Conservation (phyloP, 2,797 vertebrate species). For the Phalanger gymnotis region DNA sequence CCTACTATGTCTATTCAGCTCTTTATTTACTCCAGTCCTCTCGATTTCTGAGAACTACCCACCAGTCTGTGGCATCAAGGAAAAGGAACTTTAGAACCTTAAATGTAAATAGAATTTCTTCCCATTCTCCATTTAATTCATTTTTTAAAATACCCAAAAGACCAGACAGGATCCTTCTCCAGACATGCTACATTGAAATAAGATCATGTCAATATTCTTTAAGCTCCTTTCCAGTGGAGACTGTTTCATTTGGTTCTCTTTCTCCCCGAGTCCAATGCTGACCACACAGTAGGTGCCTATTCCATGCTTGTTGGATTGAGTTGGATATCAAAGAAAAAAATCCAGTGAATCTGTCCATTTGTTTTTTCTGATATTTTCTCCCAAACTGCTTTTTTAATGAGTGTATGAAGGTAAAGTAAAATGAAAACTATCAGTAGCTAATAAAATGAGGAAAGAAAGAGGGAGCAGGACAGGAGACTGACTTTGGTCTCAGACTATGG, state of each 20-base stretch:
- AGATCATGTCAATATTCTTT: background rate
- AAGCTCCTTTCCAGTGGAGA: background rate
- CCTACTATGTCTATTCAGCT: background rate
- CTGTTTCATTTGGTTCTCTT: background rate
- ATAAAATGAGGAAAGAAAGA: background rate
- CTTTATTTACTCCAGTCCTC: background rate
- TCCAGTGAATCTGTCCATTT: background rate
- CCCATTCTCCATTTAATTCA: slow-evolving; percentile 31
- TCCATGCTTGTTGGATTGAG: background rate
- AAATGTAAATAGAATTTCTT: slow-evolving; percentile 31
- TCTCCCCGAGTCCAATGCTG: background rate
- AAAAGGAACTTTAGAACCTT: slow-evolving; percentile 46
- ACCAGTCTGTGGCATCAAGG: background rate
- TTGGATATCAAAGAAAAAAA: slow-evolving; percentile 20
- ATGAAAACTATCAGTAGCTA: background rate
- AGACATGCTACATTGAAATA: slow-evolving; percentile 15
- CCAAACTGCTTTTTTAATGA: background rate
- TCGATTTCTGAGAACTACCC: slow-evolving; percentile 9
- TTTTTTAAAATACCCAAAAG: slow-evolving; percentile 21
- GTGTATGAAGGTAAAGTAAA: slow-evolving; percentile 17
- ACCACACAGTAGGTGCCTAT: background rate
- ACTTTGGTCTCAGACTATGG: background rate
- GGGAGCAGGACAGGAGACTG: background rate
- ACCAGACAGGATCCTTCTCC: slow-evolving; percentile 2
- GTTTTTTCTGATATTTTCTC: slow-evolving; percentile 5